Evolutionary conservation across 2,888 invertebrate species (phyloP).

Genomic region (Julus scanicus): DNA sequence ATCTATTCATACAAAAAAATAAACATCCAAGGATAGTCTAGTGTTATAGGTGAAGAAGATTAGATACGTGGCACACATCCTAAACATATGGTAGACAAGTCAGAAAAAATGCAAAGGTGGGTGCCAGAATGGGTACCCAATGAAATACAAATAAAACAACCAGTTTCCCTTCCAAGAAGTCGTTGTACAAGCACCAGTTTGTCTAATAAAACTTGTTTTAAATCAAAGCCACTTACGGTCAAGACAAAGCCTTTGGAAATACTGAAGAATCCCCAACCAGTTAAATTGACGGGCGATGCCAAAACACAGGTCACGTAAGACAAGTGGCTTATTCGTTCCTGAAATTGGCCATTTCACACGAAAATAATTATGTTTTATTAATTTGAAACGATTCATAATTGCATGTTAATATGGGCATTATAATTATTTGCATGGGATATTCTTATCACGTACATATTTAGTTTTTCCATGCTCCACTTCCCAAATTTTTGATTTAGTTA

Average conservation of each 20-base stretch:
- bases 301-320: constrained; percentile 53
- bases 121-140: neutral
- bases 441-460: too few relatives aligned
- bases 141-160: neutral
- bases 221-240: constrained; percentile 48
- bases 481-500: too few relatives aligned
- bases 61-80: constrained; percentile 11
- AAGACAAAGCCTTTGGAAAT: constrained; percentile 55
- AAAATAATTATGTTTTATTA: neutral
- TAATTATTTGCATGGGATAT: too few relatives aligned
- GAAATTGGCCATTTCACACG: constrained; percentile 9
- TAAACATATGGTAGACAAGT: neutral
- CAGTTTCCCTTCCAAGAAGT: neutral
- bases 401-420: too few relatives aligned
- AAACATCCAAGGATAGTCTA: neutral
- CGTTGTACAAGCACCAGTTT: neutral
- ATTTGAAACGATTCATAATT: neutral
- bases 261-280: constrained; percentile 56
- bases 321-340: constrained; percentile 54
- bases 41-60: neutral
- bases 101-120: neutral
- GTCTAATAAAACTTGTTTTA: neutral
- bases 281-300: constrained; percentile 54
- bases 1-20: neutral
- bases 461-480: too few relatives aligned